Base-by-base conservation (phyloP, 2,888 invertebrate genomes). In the Silvanus unidentatus region DNA sequence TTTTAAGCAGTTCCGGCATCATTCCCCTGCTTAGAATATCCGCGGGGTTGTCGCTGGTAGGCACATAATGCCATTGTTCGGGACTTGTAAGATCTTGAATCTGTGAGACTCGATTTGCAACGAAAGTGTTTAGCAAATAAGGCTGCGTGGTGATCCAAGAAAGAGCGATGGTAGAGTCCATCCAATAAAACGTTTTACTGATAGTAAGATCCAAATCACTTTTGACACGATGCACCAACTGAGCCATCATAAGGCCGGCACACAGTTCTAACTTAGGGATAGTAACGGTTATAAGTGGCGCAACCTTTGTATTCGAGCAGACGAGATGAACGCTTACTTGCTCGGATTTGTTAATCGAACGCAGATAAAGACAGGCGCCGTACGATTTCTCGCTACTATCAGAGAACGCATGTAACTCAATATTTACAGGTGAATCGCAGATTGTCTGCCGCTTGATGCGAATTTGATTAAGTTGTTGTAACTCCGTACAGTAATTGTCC, bases 221-320 rank as follows among this genome's bases (percentile, higher is more conserved):
- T 4, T 36, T 29, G 12, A 47, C 45, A 12, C 45, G 47, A 11
- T 49, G 16, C 32, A 38, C 43, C n/a, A 51, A 40, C 42, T 36
- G 32, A 2, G 44, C 43, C 13, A n/a, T 5, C 5, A 32, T 30
- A 10, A 44, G 15, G 8, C 49, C 53, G 5, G 43, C 48, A 14
- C 42, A 51, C 16, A 53, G 40, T 40, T 54, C 53, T 11, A 54
- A 43, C 5, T 50, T 22, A 1, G 53, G 49, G 10, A 55, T 13
- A 4, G 42, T 45, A 5, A 39, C 12, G 6, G 15, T 40, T 45
- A 49, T 49, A 5, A 53, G 6, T 3, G 53, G 53, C 2, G 49
- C 46, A 13, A 53, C 32, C 16, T 46, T 14, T 8, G 44, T 43
- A 39, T 53, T 48, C 12, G 50, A 42, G 37, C 47, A 47, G 12